Base-by-base conservation (phyloP, 2,797 vertebrate genomes). In the Coregonus sp. region DNA sequence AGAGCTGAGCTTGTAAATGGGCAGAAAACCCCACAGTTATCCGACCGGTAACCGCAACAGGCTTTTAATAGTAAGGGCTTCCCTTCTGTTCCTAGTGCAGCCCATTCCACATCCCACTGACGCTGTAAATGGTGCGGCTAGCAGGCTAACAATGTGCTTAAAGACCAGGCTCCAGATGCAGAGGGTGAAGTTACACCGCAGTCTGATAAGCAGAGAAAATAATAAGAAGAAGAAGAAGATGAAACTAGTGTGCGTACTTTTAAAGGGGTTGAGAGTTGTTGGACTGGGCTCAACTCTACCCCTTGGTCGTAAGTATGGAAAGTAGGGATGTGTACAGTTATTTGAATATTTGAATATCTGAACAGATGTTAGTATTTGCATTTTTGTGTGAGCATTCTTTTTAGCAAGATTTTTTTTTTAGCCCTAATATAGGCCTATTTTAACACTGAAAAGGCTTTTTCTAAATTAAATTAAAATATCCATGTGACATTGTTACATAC, bases 1-100 rank as follows among this genome's bases (percentile, higher is more conserved):
- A 89, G 61, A 77, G 25, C 86, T 88, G 66, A 76, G 25, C 77
- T 90, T 47, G 40, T 82, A 86, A 90, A 90, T 84, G 80, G 80
- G 75, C 66, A 54, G 70, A 56, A 52, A 72, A 2, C 54, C 82
- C 61, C 1, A 69, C 78, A 77, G 83, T 74, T 52, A 47, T 86
- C 82, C 73, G 75, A 86, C 88, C 1, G 63, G 18, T 20, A 59
- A 59, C 5, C 5, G 12, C 29, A 82, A 73, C 81, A 84, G 79
- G 76, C 70, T 81, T 88, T 89, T 79, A 87, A 76, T 47, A 67
- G 78, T 63, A 72, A 76, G 74, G 63, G 35, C 76, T 86, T 70
- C 74, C 56, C 74, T 82, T 70, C 75, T 63, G 61, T 82, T 83
- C 65, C 82, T 65, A 81, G 79, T 78, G 51, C 78, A 84, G 79